Evolutionary conservation across 2,888 invertebrate genomes (phyloP).

Genomic region (Scelioninae gen. 2): DNA sequence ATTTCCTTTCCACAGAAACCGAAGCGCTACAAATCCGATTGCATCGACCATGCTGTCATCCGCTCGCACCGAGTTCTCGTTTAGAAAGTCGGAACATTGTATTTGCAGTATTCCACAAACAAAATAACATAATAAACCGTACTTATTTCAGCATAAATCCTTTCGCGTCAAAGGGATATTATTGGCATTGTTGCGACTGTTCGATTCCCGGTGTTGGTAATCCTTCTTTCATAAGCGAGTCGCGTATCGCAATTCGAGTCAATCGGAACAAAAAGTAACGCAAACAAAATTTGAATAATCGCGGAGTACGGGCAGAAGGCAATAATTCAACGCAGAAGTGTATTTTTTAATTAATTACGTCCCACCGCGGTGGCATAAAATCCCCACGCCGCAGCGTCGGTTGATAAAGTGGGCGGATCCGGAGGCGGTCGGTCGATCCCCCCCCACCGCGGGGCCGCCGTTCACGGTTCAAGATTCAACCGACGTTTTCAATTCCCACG

Average conservation of each 20-base stretch:
- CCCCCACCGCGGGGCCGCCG: constrained; percentile 38
- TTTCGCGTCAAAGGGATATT: too few relatives aligned
- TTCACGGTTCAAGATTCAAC: constrained; percentile 44
- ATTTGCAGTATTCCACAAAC: too few relatives aligned
- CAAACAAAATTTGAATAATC: constrained; percentile 45
- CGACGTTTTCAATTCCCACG: constrained; percentile 56
- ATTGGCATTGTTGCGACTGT: too few relatives aligned
- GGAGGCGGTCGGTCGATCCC: constrained; percentile 54
- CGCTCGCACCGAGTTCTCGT: too few relatives aligned
- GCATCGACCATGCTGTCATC: too few relatives aligned
- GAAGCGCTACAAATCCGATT: too few relatives aligned
- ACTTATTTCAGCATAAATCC: too few relatives aligned
- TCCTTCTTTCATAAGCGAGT: neutral
- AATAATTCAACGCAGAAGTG: constrained; percentile 34
- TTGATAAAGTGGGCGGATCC: constrained; percentile 53
- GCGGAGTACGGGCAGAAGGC: constrained; percentile 16
- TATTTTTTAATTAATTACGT: constrained; percentile 43
- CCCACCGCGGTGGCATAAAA: constrained; percentile 36
- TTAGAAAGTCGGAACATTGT: too few relatives aligned
- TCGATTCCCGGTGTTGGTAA: too few relatives aligned
- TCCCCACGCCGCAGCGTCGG: constrained; percentile 35
- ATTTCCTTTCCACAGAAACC: too few relatives aligned
- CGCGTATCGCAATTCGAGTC: neutral
- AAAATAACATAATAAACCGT: too few relatives aligned
- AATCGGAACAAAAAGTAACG: constrained; percentile 20